Conservation (phyloP, 2,113 vertebrate species). For the Cervus canadensis region DNA sequence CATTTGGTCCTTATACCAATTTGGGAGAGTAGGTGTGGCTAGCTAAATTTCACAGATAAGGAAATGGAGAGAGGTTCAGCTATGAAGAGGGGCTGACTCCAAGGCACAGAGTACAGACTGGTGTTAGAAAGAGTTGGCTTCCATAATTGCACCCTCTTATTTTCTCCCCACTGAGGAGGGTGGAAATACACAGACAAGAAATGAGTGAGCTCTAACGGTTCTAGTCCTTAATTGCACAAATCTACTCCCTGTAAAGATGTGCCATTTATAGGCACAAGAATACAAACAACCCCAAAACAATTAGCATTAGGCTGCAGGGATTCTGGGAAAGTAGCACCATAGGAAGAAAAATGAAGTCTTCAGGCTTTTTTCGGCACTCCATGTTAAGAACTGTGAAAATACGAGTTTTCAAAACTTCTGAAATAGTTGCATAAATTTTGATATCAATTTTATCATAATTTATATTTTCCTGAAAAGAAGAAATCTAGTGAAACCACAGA, state of each 20-base stretch:
- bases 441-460: background rate
- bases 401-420: conserved; percentile 6
- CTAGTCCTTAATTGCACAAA: conserved; percentile 65
- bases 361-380: background rate
- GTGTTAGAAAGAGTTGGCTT: background rate
- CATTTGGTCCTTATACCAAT: background rate
- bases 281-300: conserved; percentile 57
- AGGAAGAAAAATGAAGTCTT: background rate
- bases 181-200: background rate
- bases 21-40: background rate
- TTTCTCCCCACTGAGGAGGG: background rate
- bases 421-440: background rate
- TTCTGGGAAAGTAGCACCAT: conserved; percentile 15
- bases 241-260: conserved; percentile 67
- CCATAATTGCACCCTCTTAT: conserved; percentile 22
- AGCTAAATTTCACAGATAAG: background rate
- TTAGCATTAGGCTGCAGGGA: conserved; percentile 53
- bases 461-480: background rate
- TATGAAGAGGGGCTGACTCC: background rate
- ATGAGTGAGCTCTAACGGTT: conserved; percentile 49
- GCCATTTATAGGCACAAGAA: conserved; percentile 56
- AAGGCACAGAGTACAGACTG: background rate
- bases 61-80: background rate
- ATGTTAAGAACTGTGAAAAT: background rate
- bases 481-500: background rate